A percentile compares a stretch with the other conserved stretches of the same genome.
Conservation (phyloP, 2,797 vertebrate species). For the Artibeus lituratus region DNA sequence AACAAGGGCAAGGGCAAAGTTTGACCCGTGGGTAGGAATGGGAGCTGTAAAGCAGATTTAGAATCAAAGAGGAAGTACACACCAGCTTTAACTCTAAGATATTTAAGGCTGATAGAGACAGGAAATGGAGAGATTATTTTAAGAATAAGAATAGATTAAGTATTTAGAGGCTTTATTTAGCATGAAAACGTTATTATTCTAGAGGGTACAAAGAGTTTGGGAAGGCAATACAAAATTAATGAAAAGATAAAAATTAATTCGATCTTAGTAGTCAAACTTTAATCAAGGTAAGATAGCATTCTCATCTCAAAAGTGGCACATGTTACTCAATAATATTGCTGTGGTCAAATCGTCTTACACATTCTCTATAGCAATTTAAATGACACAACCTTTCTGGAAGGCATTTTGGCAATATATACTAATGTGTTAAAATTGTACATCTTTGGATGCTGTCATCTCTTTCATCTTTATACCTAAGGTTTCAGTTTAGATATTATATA, state of each 20-base stretch:
- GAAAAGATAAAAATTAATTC: slow-evolving; percentile 1
- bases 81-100: not conserved
- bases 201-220: not conserved
- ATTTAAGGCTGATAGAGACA: not conserved
- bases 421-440: not conserved
- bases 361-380: not conserved
- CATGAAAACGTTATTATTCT: not conserved
- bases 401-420: not conserved
- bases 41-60: not conserved
- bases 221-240: not conserved
- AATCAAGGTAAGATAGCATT: not conserved
- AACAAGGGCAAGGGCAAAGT: not conserved
- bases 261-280: slow-evolving; percentile 10
- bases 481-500: not conserved
- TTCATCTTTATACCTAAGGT: not conserved
- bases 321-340: not conserved
- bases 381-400: not conserved
- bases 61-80: not conserved
- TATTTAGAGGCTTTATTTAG: not conserved
- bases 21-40: not conserved
- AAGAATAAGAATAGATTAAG: not conserved
- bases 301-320: not conserved
- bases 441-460: not conserved
- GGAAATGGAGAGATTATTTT: not conserved
- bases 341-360: not conserved